Evolutionary conservation across 2,113 vertebrate genomes (phyloP), one percentile per base, ranked within the genome.

Genomic region (Chloropsis hardwickii): DNA sequence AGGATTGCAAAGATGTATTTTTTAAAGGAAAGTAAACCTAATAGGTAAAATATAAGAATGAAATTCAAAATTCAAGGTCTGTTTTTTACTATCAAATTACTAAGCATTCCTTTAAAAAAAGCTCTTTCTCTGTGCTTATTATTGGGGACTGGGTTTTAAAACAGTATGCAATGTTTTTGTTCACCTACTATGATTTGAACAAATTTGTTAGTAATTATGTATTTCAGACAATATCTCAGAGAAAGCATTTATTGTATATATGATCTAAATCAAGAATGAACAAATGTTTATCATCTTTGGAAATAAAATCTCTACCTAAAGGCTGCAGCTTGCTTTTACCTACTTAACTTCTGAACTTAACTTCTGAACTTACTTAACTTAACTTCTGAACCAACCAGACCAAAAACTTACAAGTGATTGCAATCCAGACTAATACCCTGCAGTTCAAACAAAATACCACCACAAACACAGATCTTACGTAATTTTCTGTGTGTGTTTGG

Each of bases 1-100:
- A 82, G 14, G 9, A 62, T 39, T 69, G 16, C 9, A 58, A 72
- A 85, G 4, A 12, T 20, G 0, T 35, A 27, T 39, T 58, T 78
- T 79, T 78, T 88, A 85, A 90, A 94, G 25, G 23, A 95, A 97
- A 95, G 27, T 64, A 95, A 97, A 91, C 61, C 25, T 2, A 7
- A 94, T 25, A 95, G 70, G 12, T 92, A 33, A 73, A 81, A 74
- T 58, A 35, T 33, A 91, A 95, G 66, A 90, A 83, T 10, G 2
- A 45, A 45, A 5, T 70, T 70, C 13, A 60, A 80, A 81, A 48
- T 20, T 66, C 29, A 69, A 39, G 5, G 4, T 33, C 31, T 57
- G 2, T 11, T 60, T 67, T 60, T 71, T 24, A 65, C 21, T 33
- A 11, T 37, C n/a, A 65, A 47, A 54, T 76, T 82, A 61, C 33